Evolutionary conservation across 2,797 vertebrate species (phyloP), one percentile per base, ranked within the genome.

Genomic region (Heterohyrax brucei): DNA sequence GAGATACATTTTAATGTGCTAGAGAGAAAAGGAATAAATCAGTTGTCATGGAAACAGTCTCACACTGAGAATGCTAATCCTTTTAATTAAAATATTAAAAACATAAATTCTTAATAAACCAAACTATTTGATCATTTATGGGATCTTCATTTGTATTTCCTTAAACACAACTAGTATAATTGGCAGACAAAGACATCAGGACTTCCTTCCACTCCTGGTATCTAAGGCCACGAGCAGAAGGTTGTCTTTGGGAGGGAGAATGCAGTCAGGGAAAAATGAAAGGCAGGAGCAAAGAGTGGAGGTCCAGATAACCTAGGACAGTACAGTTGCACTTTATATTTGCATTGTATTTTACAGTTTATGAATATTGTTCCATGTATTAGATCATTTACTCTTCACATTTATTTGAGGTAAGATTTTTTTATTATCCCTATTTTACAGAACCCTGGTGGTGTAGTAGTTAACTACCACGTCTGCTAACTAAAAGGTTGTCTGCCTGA

Each of bases 21-120:
- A 7, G 78, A 53, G 9, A 2, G 28, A 78, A 94, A 94, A 77
- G 3, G 72, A 85, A 91, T 30, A 94, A 78, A 33, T 95, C 48
- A 59, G 64, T 70, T 86, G 75, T 79, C 77, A 86, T 50, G 76
- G 66, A 96, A 95, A 95, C 82, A 76, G 88, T 88, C 78, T 92
- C 78, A 16, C 82, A 87, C 33, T 70, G 59, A 88, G 56, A 72
- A 70, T 93, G 85, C 72, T 95, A 97, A 97, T 96, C 89, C 33
- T 97, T 96, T 97, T 96, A 94, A 96, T 96, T 96, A 90, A 97
- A 89, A 96, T 28, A 0, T 0, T 93, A 70, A 92, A 97, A 95
- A 87, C 33, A 89, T 97, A 96, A 97, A 78, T 89, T 82, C 80
- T 68, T 87, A 92, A 89, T 94, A 97, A 84, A 59, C 33, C 70